Evolutionary conservation across 2,888 invertebrate genomes (phyloP).

Genomic region (Himalopsyche tibetana): DNA sequence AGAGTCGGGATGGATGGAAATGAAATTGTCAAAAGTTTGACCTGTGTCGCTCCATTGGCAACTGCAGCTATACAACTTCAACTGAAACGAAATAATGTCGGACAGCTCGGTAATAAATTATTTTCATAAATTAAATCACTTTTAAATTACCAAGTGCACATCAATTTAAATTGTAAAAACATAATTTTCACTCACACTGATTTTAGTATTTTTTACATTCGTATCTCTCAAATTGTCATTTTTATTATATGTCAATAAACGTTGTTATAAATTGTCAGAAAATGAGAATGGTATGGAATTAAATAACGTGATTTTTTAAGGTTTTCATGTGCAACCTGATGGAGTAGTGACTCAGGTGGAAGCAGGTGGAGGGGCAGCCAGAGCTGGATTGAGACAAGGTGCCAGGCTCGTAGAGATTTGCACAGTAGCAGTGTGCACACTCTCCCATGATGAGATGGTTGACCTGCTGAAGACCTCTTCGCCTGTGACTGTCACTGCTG

Average conservation of each 20-base stretch:
- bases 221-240: no score
- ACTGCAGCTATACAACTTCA: constrained; percentile 88
- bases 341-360: constrained; percentile 97
- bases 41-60: constrained; percentile 85
- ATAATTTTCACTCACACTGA: no score
- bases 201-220: no score
- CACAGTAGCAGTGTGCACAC: constrained; percentile 91
- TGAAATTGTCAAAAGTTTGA: constrained; percentile 88
- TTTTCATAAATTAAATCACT: neutral
- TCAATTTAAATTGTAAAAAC: no score
- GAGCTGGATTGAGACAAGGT: constrained; percentile 92
- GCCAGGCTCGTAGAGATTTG: constrained; percentile 94
- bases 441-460: constrained; percentile 95
- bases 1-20: constrained; percentile 85
- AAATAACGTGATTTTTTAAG: constrained; percentile 70
- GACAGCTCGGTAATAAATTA: constrained; percentile 80
- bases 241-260: no score
- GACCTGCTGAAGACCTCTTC: constrained; percentile 93
- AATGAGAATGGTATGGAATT: neutral
- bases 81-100: constrained; percentile 86
- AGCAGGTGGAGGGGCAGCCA: constrained; percentile 79
- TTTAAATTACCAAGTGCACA: no score
- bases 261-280: no score
- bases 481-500: constrained; percentile 89
- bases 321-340: constrained; percentile 94